These are phyloP conservation scores for Torymus aiolomorphi DNA, from an alignment of 2,888 invertebrate genomes.

Conservation along the genomic window DNA sequence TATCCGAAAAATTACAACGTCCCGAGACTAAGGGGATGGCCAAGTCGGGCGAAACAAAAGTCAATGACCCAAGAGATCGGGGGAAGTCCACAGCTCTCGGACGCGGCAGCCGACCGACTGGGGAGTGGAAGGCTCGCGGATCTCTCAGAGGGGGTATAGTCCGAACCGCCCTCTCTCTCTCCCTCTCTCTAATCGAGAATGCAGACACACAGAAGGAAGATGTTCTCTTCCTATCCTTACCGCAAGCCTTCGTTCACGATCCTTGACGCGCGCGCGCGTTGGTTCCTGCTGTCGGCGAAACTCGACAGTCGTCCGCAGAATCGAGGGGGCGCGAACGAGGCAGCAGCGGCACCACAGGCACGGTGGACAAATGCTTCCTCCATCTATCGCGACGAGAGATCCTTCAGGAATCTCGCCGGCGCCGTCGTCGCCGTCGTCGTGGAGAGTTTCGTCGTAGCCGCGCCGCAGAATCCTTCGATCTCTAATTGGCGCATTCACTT, in stretches of 20 bases:
- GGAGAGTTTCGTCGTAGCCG: constrained; percentile 30
- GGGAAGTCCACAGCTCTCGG: neutral
- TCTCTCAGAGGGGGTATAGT: constrained; percentile 1
- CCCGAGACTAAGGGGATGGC: no score
- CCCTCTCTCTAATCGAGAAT: constrained; percentile 39
- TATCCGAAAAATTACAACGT: no score
- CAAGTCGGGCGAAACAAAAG: constrained; percentile 7
- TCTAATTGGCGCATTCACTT: constrained; percentile 73
- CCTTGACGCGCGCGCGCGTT: constrained; percentile 43
- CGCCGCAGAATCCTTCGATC: constrained; percentile 71
- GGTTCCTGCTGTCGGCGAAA: constrained; percentile 57
- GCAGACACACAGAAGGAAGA: constrained; percentile 51
- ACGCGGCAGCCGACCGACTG: neutral
- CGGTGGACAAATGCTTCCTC: constrained; percentile 70
- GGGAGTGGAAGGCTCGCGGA: neutral
- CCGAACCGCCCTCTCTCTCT: neutral
- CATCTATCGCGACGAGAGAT: constrained; percentile 55
- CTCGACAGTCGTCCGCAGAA: constrained; percentile 60
- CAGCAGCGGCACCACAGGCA: constrained; percentile 63
- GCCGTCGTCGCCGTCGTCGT: neutral
- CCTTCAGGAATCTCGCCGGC: constrained; percentile 71
- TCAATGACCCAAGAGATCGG: constrained; percentile 21
- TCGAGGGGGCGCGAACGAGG: constrained; percentile 66
- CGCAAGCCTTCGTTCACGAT: constrained; percentile 54
- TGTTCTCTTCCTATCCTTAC: constrained; percentile 31